A percentile compares a stretch with the other conserved stretches of the same genome.
phyloP scores from a whole-genome alignment of 1,140 invertebrate species.

The Drosophila equinoxialis region DNA sequence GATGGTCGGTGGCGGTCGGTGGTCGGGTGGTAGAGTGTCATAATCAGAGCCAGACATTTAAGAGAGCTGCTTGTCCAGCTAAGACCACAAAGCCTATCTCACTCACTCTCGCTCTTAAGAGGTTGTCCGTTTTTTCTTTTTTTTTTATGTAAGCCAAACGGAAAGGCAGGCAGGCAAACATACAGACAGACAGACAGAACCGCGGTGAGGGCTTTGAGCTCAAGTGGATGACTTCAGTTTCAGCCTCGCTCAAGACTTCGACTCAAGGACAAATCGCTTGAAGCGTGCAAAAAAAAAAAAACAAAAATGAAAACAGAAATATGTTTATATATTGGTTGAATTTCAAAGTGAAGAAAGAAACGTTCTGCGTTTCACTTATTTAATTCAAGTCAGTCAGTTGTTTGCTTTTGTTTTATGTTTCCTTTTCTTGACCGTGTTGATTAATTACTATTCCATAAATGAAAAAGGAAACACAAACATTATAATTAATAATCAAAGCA shows the following conservation, averaged over 20 bases:
- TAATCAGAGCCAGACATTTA: conserved; percentile 64
- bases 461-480: conserved; percentile 27
- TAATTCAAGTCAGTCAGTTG: conserved; percentile 6
- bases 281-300: conserved; percentile 65
- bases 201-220: conserved; percentile 55
- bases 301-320: background rate
- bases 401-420: conserved; percentile 32
- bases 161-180: conserved; percentile 6
- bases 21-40: conserved; percentile 71
- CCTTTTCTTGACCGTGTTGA: conserved; percentile 40
- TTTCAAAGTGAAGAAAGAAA: background rate
- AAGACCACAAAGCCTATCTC: conserved; percentile 22
- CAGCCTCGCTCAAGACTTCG: conserved; percentile 47
- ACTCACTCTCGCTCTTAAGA: conserved; percentile 5
- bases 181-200: conserved; percentile 3
- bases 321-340: background rate
- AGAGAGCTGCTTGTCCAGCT: conserved; percentile 26
- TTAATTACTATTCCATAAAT: conserved; percentile 61
- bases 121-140: background rate
- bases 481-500: conserved; percentile 55
- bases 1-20: background rate
- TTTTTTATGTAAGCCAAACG: conserved; percentile 11
- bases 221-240: conserved; percentile 61
- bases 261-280: conserved; percentile 74
- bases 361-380: conserved; percentile 3